Conservation (phyloP, 2,888 invertebrate genomes). For the Drosophila merina region DNA sequence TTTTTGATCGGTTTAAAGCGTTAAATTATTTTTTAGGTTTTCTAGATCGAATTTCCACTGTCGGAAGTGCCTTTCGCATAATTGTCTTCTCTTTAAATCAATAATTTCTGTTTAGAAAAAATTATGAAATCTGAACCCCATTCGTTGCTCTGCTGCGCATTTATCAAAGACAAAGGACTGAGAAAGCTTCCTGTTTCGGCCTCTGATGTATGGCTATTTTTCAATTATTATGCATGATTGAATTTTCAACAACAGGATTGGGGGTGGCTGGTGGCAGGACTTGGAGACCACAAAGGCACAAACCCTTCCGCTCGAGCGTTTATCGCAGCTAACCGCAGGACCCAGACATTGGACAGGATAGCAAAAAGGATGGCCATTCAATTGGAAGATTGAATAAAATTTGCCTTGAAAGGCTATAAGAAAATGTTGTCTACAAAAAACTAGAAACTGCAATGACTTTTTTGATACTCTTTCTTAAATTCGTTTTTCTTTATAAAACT, state of each 20-base stretch:
- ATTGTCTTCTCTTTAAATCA: slow-evolving; percentile 14
- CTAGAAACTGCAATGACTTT: no score
- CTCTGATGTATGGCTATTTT: slow-evolving; percentile 55
- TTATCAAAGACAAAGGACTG: slow-evolving; percentile 35
- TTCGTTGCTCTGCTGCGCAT: slow-evolving; percentile 33
- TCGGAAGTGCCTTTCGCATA: slow-evolving; percentile 18
- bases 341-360: slow-evolving; percentile 48
- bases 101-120: slow-evolving; percentile 37
- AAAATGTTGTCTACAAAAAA: background rate
- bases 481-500: background rate
- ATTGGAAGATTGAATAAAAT: slow-evolving; percentile 84
- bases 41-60: slow-evolving; percentile 20
- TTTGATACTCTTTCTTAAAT: slow-evolving; percentile 7
- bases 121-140: slow-evolving; percentile 47
- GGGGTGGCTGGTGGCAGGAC: slow-evolving; percentile 8
- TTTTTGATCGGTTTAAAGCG: slow-evolving; percentile 47
- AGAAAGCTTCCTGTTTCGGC: slow-evolving; percentile 32
- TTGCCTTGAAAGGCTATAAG: slow-evolving; percentile 76
- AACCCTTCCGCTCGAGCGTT: slow-evolving; percentile 72
- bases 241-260: slow-evolving; percentile 59
- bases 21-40: slow-evolving; percentile 11
- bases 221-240: slow-evolving; percentile 82
- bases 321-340: slow-evolving; percentile 75
- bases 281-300: slow-evolving; percentile 41
- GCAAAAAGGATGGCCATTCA: slow-evolving; percentile 67